phyloP scores from a whole-genome alignment of 1,140 invertebrate species.

The Drosophila neocordata region DNA sequence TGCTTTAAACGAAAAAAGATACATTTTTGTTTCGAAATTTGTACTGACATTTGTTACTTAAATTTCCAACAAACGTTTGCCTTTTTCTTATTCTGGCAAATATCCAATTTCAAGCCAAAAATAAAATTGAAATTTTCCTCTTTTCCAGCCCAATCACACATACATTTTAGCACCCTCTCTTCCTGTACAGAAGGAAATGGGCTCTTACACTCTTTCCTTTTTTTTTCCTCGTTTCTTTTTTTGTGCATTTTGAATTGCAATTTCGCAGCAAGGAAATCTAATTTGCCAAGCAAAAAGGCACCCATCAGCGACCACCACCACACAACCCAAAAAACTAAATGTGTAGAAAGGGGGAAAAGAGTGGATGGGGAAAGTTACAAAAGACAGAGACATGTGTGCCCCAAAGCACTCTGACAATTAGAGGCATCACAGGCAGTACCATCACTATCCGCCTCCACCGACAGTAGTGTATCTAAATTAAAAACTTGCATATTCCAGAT shows the following conservation, averaged over 20 bases:
- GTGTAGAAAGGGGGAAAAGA: not conserved
- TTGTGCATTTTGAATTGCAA: constrained; percentile 55
- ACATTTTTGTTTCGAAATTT: not conserved
- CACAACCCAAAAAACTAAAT: not conserved
- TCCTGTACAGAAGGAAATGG: constrained; percentile 11
- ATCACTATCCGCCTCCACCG: not conserved
- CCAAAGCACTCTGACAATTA: constrained; percentile 52
- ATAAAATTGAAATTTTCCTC: constrained; percentile 12
- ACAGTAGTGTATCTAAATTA: constrained; percentile 37
- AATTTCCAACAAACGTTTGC: constrained; percentile 3
- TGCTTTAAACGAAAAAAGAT: not conserved
- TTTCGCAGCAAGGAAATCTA: constrained; percentile 58
- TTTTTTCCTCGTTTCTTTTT: constrained; percentile 5
- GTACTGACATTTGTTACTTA: not conserved
- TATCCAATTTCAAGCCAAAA: constrained; percentile 15
- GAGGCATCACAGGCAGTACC: constrained; percentile 29
- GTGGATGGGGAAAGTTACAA: not conserved
- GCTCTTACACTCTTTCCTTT: not conserved
- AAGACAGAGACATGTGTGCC: constrained; percentile 15
- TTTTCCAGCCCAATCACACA: constrained; percentile 15
- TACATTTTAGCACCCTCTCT: constrained; percentile 39
- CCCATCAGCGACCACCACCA: constrained; percentile 22
- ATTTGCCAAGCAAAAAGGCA: constrained; percentile 45
- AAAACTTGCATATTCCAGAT: constrained; percentile 47
- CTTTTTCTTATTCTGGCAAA: constrained; percentile 14